phyloP scores from a whole-genome alignment of 2,113 vertebrate species.

The Cricetomys ansorgei region DNA sequence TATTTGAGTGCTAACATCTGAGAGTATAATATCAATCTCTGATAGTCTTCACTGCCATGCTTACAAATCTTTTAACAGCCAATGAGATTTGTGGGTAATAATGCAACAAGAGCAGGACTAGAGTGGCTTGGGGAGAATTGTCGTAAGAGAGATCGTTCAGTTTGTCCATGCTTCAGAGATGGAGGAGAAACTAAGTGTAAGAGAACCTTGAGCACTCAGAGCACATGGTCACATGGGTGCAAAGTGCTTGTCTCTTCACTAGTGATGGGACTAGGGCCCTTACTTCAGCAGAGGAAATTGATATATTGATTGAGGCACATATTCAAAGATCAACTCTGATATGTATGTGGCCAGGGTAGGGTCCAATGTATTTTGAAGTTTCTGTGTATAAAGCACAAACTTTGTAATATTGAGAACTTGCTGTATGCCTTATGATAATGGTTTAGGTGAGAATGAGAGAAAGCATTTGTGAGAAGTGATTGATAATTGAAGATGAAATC shows the following conservation, averaged over 20 bases:
- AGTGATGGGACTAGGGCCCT: not conserved
- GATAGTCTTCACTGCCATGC: not conserved
- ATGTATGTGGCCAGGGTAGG: fast-evolving
- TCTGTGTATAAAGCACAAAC: not conserved
- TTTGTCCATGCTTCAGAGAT: not conserved
- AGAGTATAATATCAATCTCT: not conserved
- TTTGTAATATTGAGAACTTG: fast-evolving
- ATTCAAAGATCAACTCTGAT: not conserved
- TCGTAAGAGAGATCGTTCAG: not conserved
- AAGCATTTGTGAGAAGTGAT: fast-evolving
- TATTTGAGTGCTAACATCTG: not conserved
- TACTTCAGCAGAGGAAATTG: not conserved
- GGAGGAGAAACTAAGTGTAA: not conserved
- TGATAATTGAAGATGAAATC: fast-evolving
- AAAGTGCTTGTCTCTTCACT: not conserved
- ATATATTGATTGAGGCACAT: fast-evolving
- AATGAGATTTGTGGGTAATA: not conserved
- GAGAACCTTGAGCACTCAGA: not conserved
- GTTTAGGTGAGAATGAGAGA: not conserved
- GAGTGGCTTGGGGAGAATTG: not conserved
- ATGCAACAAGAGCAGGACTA: not conserved
- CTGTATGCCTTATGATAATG: no score
- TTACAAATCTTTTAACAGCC: fast-evolving
- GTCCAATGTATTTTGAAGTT: not conserved
- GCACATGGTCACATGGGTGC: not conserved